Conservation (phyloP, 2,113 vertebrate species). For the Anolis sagrei region DNA sequence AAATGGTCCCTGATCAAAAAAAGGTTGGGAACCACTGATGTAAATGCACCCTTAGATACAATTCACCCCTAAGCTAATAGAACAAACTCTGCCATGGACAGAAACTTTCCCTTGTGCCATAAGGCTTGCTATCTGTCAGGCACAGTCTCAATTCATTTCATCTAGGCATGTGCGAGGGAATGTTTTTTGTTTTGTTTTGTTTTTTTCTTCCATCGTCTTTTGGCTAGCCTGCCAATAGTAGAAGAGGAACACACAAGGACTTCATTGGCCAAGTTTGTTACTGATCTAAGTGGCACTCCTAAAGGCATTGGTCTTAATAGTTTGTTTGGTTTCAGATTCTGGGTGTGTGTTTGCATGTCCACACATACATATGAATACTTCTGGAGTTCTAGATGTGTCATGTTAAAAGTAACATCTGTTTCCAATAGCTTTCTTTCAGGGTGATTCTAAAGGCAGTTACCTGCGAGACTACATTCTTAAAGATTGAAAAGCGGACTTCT, state of each 20-base stretch:
- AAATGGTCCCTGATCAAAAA: too few species aligned
- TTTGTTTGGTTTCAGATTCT: neutral
- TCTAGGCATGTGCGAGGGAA: neutral
- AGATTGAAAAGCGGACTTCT: slow-evolving; percentile 56
- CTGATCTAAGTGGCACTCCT: neutral
- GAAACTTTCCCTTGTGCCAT: slow-evolving; percentile 34
- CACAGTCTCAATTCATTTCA: neutral
- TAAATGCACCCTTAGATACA: neutral
- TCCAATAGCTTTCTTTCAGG: slow-evolving; percentile 39
- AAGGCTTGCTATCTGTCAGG: neutral
- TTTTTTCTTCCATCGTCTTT: neutral
- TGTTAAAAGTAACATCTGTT: slow-evolving; percentile 39
- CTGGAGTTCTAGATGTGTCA: neutral
- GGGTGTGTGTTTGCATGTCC: too few species aligned
- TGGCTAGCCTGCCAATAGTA: slow-evolving; percentile 6
- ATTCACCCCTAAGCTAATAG: neutral
- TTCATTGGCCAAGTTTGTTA: slow-evolving; percentile 37
- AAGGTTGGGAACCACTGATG: too few species aligned
- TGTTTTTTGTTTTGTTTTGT: too few species aligned
- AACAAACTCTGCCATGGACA: slow-evolving; percentile 9
- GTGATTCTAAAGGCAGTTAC: slow-evolving; percentile 51
- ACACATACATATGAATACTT: too few species aligned
- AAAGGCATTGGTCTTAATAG: too few species aligned
- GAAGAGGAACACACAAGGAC: slow-evolving; percentile 13
- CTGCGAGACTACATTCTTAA: slow-evolving; percentile 59